phyloP scores from a whole-genome alignment of 2,113 vertebrate species.

The Elgaria multicarinata region DNA sequence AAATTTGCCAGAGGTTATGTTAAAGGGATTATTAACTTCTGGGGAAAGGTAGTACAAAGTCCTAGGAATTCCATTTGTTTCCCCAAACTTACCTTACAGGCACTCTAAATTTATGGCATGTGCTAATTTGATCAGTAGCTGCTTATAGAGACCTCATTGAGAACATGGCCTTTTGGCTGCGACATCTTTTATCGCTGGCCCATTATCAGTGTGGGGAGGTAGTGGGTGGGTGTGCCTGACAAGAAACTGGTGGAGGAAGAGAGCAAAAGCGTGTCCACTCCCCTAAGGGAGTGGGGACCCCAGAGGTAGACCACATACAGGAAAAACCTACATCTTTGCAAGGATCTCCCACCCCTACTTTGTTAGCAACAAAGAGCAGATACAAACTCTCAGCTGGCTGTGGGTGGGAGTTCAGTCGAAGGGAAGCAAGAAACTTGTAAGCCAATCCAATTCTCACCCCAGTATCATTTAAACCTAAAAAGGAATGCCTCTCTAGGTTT shows the following conservation, averaged over 20 bases:
- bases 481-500: background rate
- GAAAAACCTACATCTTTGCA: background rate
- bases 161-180: fast-evolving
- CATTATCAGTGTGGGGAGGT: background rate
- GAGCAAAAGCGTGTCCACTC: too few species aligned
- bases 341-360: background rate
- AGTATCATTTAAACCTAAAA: background rate
- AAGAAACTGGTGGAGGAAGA: background rate
- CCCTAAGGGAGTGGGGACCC: background rate
- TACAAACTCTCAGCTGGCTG: background rate
- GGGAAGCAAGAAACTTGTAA: background rate
- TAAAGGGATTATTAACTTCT: background rate
- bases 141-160: background rate
- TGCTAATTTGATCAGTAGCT: fast-evolving
- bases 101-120: background rate
- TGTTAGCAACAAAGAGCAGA: background rate
- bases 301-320: background rate
- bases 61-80: background rate
- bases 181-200: background rate
- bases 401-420: background rate
- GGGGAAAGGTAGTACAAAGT: fast-evolving
- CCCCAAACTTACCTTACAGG: background rate
- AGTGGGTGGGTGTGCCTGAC: too few species aligned
- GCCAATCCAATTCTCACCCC: background rate
- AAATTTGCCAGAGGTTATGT: background rate